Evolutionary conservation across 1,140 invertebrate species (phyloP), one percentile per base, ranked within the genome.

Genomic region (Campoletis sonorensis): DNA sequence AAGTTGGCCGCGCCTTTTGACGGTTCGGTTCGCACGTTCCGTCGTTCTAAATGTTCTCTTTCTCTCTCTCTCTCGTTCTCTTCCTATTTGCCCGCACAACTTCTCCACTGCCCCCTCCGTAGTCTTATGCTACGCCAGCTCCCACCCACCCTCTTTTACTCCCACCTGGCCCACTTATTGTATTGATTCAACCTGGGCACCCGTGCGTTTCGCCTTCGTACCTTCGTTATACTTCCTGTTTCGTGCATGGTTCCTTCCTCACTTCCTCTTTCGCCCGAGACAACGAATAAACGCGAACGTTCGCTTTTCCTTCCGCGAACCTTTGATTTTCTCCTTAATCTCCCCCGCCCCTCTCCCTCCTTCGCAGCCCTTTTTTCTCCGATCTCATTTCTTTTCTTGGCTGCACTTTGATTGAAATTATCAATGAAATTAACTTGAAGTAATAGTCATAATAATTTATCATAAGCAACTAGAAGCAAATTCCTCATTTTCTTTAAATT

Each of bases 171-270:
- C 87, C 87, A 87, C 89, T 91, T 90, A 90, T 90, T 88, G 89
- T 91, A 91, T 91, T 90, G 90, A 91, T 91, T 91, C 89, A 90
- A 89, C 88, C 87, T 86, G 86, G 83, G 84, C 84, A 85, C 84
- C 73, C 80, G 78, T 84, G 79, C 82, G 80, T 83, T 83, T 72
- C 64, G 84, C 82, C 83, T 83, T 27, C 16, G 81, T 82, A 81
- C 81, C 71, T 76, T 70, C 72, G 82, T 84, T 83, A 82, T 77
- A 83, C 83, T 82, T 84, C 80, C 77, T 81, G 81, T 82, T 85
- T 79, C 79, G 70, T 27, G 58, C 76, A 64, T 27, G 80, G 68
- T 80, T 83, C 72, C 80, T 82, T 82, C 54, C 23, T 37, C 7
- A 77, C 58, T 80, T 82, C 61, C 61, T 67, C 61, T 67, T 67